phyloP scores from a whole-genome alignment of 2,888 invertebrate species.

The Euplexia lucipara region DNA sequence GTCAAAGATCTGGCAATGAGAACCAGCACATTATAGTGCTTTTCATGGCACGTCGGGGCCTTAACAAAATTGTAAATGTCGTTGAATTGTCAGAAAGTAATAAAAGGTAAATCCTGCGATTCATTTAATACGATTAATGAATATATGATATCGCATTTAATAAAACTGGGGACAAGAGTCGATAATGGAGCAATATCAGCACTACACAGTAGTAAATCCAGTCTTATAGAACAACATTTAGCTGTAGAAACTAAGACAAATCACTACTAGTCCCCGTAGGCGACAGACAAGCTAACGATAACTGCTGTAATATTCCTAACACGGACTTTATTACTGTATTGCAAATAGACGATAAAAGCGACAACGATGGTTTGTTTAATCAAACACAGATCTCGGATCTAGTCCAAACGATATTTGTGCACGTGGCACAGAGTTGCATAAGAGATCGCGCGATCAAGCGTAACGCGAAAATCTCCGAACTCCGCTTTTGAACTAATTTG shows the following conservation, averaged over 20 bases:
- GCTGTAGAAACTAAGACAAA: slow-evolving; percentile 44
- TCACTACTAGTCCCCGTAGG: slow-evolving; percentile 32
- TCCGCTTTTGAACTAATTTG: slow-evolving; percentile 56
- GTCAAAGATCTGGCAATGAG: too few relatives aligned
- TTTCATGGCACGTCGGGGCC: too few relatives aligned
- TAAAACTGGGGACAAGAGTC: background rate
- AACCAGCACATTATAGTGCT: too few relatives aligned
- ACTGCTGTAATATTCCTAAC: slow-evolving; percentile 44
- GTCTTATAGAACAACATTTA: slow-evolving; percentile 43
- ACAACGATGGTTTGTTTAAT: slow-evolving; percentile 46
- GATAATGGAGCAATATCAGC: slow-evolving; percentile 18
- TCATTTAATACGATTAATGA: background rate
- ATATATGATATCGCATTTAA: slow-evolving; percentile 8
- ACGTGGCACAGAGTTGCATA: slow-evolving; percentile 38
- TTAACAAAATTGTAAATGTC: too few relatives aligned
- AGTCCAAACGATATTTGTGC: slow-evolving; percentile 19
- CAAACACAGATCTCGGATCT: slow-evolving; percentile 23
- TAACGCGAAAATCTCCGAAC: slow-evolving; percentile 22
- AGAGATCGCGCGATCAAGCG: slow-evolving; percentile 27
- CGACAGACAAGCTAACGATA: slow-evolving; percentile 51
- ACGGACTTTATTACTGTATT: slow-evolving; percentile 29
- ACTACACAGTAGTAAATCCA: slow-evolving; percentile 23
- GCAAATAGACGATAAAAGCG: slow-evolving; percentile 31
- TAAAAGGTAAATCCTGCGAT: too few relatives aligned
- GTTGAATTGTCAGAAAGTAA: too few relatives aligned